A percentile compares a stretch with the other conserved stretches of the same genome.
These are phyloP conservation scores for Cataglyphis altisquamis DNA, from an alignment of 2,888 invertebrate species.

Conservation along the genomic window DNA sequence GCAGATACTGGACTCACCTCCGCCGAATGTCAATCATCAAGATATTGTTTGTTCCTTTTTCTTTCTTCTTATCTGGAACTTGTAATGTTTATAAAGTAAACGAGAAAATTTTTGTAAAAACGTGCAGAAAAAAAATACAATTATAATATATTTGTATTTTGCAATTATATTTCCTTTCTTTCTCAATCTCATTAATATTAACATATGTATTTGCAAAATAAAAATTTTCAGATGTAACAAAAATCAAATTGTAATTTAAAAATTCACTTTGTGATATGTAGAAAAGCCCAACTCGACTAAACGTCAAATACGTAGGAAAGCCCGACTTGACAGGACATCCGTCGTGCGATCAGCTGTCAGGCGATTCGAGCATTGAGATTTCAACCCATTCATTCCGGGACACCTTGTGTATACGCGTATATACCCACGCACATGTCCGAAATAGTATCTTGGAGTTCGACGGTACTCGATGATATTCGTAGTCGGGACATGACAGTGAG, in stretches of 20 bases:
- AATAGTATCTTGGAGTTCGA: conserved; percentile 14
- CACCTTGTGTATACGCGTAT: conserved; percentile 5
- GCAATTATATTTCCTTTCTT: background rate
- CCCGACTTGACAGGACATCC: background rate
- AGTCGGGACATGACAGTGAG: background rate
- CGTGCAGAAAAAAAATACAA: background rate
- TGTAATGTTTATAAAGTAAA: background rate
- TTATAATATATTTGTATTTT: background rate
- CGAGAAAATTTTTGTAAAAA: background rate
- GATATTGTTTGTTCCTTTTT: background rate
- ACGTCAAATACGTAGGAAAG: background rate
- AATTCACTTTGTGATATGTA: background rate
- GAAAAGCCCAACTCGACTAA: background rate
- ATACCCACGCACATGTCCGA: background rate
- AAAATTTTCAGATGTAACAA: background rate
- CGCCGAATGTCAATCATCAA: background rate
- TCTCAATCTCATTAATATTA: background rate
- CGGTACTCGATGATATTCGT: conserved; percentile 9
- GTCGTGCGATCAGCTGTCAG: background rate
- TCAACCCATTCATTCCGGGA: background rate
- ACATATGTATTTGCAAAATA: background rate
- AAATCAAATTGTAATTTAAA: background rate
- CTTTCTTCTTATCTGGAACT: background rate
- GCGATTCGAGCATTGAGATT: background rate
- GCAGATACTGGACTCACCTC: background rate